Percentiles rank a stretch among this genome's conserved stretches.
Evolutionary conservation across 2,113 vertebrate genomes (phyloP).

Genomic region (Bambusicola thoracicus): DNA sequence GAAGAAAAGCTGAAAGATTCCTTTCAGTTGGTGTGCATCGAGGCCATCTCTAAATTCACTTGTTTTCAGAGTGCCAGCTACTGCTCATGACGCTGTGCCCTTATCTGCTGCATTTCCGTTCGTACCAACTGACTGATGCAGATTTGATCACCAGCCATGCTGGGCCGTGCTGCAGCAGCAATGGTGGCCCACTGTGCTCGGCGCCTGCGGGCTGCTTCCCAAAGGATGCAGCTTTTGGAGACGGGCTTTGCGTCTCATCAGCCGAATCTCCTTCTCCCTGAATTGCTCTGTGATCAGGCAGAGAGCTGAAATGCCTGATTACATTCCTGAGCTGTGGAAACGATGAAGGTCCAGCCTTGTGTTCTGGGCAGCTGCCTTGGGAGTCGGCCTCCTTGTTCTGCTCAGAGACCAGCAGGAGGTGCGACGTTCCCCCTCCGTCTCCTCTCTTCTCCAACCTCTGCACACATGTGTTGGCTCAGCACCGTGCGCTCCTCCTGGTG

Average conservation of each 20-base stretch:
- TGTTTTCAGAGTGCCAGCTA: neutral
- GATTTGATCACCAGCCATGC: constrained; percentile 37
- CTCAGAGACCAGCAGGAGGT: neutral
- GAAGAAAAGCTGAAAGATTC: neutral
- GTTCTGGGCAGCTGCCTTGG: neutral
- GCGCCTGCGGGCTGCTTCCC: constrained; percentile 52
- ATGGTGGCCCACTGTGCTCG: constrained; percentile 45
- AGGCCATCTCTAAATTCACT: neutral
- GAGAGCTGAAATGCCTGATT: constrained; percentile 28
- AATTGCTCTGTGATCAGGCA: constrained; percentile 25
- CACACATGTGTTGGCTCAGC: neutral
- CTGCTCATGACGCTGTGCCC: neutral
- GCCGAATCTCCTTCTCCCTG: constrained; percentile 44
- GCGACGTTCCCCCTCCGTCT: neutral
- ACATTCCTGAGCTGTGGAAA: neutral
- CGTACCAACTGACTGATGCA: neutral
- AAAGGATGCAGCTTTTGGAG: constrained; percentile 48
- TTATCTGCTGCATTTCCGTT: neutral
- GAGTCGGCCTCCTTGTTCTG: neutral
- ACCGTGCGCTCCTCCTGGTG: neutral
- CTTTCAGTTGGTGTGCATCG: neutral
- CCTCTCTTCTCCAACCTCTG: neutral
- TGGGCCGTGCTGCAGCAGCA: constrained; percentile 21
- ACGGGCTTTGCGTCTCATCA: constrained; percentile 42
- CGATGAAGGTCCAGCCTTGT: neutral